Conservation (phyloP, 2,113 vertebrate species). For the Malurus melanocephalus region DNA sequence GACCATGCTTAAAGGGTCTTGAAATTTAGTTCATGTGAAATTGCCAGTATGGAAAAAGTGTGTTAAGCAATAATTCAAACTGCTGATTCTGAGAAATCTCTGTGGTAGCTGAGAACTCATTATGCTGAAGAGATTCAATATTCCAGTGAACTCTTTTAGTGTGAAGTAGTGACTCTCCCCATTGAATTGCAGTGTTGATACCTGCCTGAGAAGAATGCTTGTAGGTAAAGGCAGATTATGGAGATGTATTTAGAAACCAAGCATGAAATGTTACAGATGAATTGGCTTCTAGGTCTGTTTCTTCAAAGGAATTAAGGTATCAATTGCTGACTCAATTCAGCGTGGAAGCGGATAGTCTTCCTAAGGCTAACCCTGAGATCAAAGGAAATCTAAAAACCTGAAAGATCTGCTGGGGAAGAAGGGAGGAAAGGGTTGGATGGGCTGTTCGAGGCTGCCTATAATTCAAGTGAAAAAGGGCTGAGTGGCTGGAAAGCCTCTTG, state of each 20-base stretch:
- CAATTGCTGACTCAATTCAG: background rate
- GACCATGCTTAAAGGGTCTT: background rate
- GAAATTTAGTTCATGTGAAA: background rate
- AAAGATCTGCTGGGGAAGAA: background rate
- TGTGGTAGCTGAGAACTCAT: background rate
- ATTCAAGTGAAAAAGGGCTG: background rate
- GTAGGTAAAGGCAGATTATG: background rate
- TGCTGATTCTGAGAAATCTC: conserved; percentile 23
- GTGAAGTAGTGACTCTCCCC: background rate
- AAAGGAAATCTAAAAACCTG: conserved; percentile 22
- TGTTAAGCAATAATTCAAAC: conserved; percentile 3
- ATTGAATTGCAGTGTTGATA: background rate
- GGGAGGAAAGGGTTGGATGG: background rate
- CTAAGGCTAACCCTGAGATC: conserved; percentile 12
- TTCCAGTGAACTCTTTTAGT: background rate
- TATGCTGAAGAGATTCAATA: background rate
- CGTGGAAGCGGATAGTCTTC: background rate
- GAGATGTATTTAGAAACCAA: background rate
- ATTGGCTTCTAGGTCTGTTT: background rate
- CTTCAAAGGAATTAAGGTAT: conserved; percentile 38
- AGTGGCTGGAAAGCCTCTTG: background rate
- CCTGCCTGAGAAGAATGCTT: background rate
- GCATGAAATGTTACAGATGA: background rate
- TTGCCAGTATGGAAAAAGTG: background rate
- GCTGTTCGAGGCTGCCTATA: background rate